phyloP scores from a whole-genome alignment of 2,888 invertebrate genomes.

The Eucera pruinosa region DNA sequence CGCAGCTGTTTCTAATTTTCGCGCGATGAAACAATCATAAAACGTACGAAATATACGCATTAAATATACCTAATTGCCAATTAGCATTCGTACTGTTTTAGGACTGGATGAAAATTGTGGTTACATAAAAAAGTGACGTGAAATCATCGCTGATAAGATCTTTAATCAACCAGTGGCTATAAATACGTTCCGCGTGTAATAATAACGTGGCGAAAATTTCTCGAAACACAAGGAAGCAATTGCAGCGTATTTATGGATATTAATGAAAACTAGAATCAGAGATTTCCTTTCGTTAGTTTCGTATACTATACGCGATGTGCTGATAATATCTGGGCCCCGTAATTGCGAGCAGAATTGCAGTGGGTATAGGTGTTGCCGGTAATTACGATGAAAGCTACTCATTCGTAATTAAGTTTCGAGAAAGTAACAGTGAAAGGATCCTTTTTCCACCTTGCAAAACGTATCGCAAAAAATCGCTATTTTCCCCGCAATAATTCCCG shows the following conservation, averaged over 20 bases:
- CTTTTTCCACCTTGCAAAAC: background rate
- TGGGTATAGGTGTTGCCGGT: constrained; percentile 58
- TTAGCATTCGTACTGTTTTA: too few species aligned
- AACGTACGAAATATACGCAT: background rate
- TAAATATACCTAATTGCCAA: too few species aligned
- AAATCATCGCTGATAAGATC: background rate
- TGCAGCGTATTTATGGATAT: background rate
- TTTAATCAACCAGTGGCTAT: background rate
- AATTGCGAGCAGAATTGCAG: constrained; percentile 64
- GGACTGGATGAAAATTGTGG: background rate
- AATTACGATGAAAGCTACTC: constrained; percentile 74
- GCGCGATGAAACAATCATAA: too few species aligned
- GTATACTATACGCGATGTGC: background rate
- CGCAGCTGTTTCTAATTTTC: too few species aligned
- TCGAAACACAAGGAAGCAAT: constrained; percentile 7
- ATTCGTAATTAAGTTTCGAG: constrained; percentile 70
- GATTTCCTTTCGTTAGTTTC: constrained; percentile 1
- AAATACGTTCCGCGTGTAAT: background rate
- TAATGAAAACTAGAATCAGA: background rate
- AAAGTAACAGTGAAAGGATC: constrained; percentile 68
- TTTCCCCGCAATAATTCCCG: too few species aligned
- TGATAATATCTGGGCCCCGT: constrained; percentile 50
- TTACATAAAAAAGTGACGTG: constrained; percentile 14
- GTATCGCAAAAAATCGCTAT: background rate
- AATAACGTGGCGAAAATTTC: too few species aligned